Percentiles rank a stretch among this genome's conserved stretches.
These are phyloP conservation scores for Peucedramus taeniatus DNA, from an alignment of 2,113 vertebrate species.

Conservation along the genomic window DNA sequence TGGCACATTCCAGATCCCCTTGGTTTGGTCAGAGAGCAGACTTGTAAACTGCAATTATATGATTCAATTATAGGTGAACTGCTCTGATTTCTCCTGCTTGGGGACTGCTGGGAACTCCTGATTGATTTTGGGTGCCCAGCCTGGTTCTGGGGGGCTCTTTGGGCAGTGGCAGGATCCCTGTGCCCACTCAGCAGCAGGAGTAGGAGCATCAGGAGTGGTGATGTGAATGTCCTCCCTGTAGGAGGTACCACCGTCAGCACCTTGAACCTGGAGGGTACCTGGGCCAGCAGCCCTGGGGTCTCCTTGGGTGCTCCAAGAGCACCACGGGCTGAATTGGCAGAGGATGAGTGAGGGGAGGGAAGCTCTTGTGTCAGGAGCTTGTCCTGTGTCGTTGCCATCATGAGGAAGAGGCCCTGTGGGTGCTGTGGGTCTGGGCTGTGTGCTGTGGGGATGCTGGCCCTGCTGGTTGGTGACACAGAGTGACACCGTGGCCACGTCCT, in stretches of 20 bases:
- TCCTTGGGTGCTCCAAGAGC: not conserved
- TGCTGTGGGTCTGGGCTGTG: not conserved
- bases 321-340: not conserved
- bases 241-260: not conserved
- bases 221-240: not conserved
- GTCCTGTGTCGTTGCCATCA: rapidly evolving
- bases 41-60: not conserved
- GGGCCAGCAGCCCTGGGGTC: rapidly evolving
- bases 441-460: not conserved
- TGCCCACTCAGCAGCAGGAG: not conserved
- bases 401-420: not conserved
- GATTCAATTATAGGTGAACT: not conserved
- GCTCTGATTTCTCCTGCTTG: not conserved
- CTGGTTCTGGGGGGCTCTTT: not conserved
- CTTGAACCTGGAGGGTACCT: not conserved
- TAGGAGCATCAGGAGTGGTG: not conserved
- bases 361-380: not conserved
- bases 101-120: not conserved
- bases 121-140: not conserved
- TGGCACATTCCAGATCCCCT: rapidly evolving
- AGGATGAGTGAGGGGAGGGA: not conserved
- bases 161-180: not conserved
- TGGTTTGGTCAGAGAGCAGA: not conserved
- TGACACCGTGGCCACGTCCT: not conserved
- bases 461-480: not conserved